These are phyloP conservation scores for Nymphalis polychloros DNA, from an alignment of 2,888 invertebrate species.

Conservation along the genomic window DNA sequence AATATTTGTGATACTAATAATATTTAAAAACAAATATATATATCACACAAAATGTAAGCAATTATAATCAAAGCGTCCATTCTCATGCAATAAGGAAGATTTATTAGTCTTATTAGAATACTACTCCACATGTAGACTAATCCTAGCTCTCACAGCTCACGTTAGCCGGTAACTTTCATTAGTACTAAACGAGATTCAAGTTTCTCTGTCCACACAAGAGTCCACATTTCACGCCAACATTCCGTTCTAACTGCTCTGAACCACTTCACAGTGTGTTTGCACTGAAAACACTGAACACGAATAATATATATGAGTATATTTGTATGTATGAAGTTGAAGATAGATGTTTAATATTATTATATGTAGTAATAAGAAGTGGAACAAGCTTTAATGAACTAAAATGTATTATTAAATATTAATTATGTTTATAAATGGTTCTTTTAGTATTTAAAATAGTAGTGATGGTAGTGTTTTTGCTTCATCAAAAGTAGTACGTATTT, in stretches of 20 bases:
- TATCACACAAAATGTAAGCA: too few relatives aligned
- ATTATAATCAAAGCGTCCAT: too few relatives aligned
- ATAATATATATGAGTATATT: background rate
- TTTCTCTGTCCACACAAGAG: constrained; percentile 10
- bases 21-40: too few relatives aligned
- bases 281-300: constrained; percentile 17
- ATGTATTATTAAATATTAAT: too few relatives aligned
- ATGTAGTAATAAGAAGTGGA: too few relatives aligned
- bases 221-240: constrained; percentile 34
- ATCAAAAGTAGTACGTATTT: too few relatives aligned
- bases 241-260: constrained; percentile 21
- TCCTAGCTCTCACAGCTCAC: constrained; percentile 14
- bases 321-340: background rate
- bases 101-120: background rate
- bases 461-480: too few relatives aligned
- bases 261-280: constrained; percentile 9
- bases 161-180: constrained; percentile 33
- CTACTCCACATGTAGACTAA: constrained; percentile 5
- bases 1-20: too few relatives aligned
- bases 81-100: background rate
- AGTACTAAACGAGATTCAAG: constrained; percentile 32
- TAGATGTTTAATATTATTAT: too few relatives aligned
- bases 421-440: too few relatives aligned
- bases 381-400: too few relatives aligned
- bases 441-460: too few relatives aligned